Evolutionary conservation across 2,797 vertebrate species (phyloP), one percentile per base, ranked within the genome.

Genomic region (Mico argentatus): DNA sequence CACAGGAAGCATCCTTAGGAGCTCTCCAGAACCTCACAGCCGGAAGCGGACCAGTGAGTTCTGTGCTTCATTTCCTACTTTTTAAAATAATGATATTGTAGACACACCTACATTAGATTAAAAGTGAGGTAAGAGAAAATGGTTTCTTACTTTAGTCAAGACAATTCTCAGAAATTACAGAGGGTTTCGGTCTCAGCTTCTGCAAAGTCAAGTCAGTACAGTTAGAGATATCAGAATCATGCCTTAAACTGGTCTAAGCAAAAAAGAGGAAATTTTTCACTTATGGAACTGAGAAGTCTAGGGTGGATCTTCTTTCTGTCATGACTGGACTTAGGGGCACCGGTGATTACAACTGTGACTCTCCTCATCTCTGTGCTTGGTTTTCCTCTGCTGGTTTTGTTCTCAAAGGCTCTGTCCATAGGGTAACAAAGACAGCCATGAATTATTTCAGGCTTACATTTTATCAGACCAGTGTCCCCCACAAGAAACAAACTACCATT

Each of bases 21-120:
- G 99, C 99, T 0, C 99, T 99, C 95, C 99, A 99, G 98, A 99
- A 99, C 98, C 99, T 99, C 98, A 99, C 99, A 0, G 99, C 99
- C 2, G 99, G 99, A 67, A 99, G 85, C 1, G 99, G 99, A 90
- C 97, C 96, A 59, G 99, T 99, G 98, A 98, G 99, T 98, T 76
- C 24, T 50, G 1, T 67, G 8, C 12, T 88, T 94, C 20, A 77
- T 87, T 48, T 90, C 79, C 13, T 81, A 1, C 4, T 44, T 95
- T 77, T 79, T 50, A 70, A 70, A 79, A 91, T 41, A 44, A 55
- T 17, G 26, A 13, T 44, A 22, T 33, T 86, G 6, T 64, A 44
- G 41, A 26, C 22, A 24, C 12, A 57, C 36, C 59, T 57, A 11
- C 15, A 2, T 50, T 39, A 57, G 12, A 9, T 57, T 30, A 81